phyloP scores from a whole-genome alignment of 2,797 vertebrate genomes.

The Bucorvus abyssinicus region DNA sequence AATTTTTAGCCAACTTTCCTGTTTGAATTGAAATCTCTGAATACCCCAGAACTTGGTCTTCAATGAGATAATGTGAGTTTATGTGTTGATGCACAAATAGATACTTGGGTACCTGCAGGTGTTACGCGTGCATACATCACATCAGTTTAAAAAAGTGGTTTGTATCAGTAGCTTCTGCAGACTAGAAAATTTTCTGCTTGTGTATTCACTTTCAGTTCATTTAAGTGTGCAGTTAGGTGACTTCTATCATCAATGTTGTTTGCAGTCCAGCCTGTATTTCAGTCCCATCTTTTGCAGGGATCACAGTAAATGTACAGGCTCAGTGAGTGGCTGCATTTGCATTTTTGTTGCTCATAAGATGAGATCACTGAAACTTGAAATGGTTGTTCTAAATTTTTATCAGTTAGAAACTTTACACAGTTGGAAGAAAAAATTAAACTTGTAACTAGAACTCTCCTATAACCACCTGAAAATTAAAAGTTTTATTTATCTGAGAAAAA shows the following conservation, averaged over 20 bases:
- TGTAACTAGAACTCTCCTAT: background rate
- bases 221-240: background rate
- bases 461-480: background rate
- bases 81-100: background rate
- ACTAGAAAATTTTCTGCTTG: background rate
- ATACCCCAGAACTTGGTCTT: background rate
- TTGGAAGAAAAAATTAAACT: constrained; percentile 40
- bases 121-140: rapidly evolving
- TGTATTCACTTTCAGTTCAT: background rate
- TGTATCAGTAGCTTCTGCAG: background rate
- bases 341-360: background rate
- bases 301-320: background rate
- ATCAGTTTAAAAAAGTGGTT: background rate
- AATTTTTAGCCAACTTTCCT: background rate
- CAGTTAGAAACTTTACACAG: constrained; percentile 9
- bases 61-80: background rate
- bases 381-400: constrained; percentile 43
- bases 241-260: background rate
- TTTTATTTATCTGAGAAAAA: background rate
- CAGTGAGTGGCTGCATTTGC: background rate
- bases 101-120: background rate
- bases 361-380: background rate
- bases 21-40: background rate
- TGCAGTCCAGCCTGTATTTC: background rate
- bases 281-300: background rate